Base-by-base conservation (phyloP, 2,888 invertebrate genomes). In the Acleris laterana region DNA sequence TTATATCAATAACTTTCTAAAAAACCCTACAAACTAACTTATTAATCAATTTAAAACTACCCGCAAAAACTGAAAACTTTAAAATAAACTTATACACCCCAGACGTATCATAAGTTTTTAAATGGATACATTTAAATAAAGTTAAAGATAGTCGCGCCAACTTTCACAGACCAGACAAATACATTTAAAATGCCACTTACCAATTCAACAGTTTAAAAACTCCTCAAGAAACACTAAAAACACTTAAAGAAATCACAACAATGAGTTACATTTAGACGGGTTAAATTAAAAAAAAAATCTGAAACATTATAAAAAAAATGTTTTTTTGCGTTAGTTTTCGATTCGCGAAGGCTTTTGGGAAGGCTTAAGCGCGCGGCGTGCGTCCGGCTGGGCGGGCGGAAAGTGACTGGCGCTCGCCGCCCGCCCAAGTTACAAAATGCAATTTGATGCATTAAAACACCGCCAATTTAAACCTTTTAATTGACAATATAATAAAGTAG, bases 341-440 rank as follows among this genome's bases (percentile, higher is more conserved):
- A 38, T 19, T 28, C 62, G 50, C 59, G 63, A 46, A 70, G 65
- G 68, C 60, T 63, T 52, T 64, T 3, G 16, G 52, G 51, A 6
- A 59, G 58, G 57, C 50, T 65, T 62, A 60, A 28, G 32, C 44
- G 65, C 32, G 32, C 75, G 74, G 72, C 84, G 85, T 84, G 82
- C 84, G 82, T 66, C 75, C 77, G 51, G 72, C 72, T 73, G 72
- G 84, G 85, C 85, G 85, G 84, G 79, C 80, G 77, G 75, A 62
- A 70, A 69, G 66, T 63, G 62, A 85, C 84, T 84, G 83, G 58
- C 66, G 58, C 69, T 65, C 28, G 51, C 60, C 52, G 62, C 65
- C 65, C 63, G 51, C 61, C 67, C 28, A 63, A 57, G 13, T 17
- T 66, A 53, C 70, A 69, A 65, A 55, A 68, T 80, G 79, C 82